phyloP scores from a whole-genome alignment of 2,797 vertebrate species.

The Paguma larvata region DNA sequence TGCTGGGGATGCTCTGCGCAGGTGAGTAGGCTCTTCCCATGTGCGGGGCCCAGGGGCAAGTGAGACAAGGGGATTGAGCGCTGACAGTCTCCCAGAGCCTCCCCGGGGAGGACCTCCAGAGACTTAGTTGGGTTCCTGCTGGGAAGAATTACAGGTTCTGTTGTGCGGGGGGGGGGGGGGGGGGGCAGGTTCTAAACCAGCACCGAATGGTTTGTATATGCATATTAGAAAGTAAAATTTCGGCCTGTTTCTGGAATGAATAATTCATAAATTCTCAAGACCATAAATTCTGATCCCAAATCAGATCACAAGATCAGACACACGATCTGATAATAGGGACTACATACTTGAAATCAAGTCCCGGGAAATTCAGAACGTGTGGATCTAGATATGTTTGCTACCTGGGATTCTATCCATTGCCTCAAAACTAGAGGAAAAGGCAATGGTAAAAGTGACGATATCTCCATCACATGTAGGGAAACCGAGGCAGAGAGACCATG shows the following conservation, averaged over 20 bases:
- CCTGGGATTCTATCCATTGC: neutral
- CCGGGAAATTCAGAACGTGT: neutral
- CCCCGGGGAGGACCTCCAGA: too few relatives aligned
- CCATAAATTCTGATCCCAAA: neutral
- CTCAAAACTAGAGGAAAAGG: constrained; percentile 16
- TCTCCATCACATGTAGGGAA: neutral
- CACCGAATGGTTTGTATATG: neutral
- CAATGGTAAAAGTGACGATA: neutral
- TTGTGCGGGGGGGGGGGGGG: neutral
- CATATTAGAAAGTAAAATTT: neutral
- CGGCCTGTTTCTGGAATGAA: neutral
- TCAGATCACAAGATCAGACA: neutral
- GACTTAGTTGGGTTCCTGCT: neutral
- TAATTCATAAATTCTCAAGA: neutral
- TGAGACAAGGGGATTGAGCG: neutral
- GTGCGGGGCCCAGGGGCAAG: neutral
- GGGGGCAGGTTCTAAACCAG: neutral
- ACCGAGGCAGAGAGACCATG: neutral
- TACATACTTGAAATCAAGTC: neutral
- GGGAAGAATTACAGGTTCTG: neutral
- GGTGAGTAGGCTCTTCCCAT: constrained; percentile 80
- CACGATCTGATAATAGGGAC: neutral
- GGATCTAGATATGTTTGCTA: neutral
- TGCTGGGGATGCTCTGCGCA: constrained; percentile 76
- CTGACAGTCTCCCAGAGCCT: neutral